Evolutionary conservation across 2,113 vertebrate species (phyloP), one percentile per base, ranked within the genome.

Genomic region (Anser brachyrhynchus): DNA sequence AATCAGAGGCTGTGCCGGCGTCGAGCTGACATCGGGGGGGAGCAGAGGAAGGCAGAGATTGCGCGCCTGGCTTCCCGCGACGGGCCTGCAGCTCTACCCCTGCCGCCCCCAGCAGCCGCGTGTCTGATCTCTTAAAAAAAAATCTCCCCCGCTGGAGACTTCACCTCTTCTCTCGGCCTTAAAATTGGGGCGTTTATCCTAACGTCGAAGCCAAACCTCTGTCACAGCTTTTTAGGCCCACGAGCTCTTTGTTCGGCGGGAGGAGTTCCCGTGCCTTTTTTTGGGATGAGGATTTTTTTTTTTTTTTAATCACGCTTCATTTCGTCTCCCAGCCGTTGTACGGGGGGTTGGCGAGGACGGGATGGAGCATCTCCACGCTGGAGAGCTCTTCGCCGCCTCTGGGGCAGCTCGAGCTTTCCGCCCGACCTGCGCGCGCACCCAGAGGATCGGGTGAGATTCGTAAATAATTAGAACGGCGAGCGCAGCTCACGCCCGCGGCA

Each of bases 51-150:
- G 86, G 72, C 52, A 0, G 35, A 22, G 35, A 31, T 65, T 67
- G 7, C 37, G 37, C 37, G 37, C 21, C 51, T 74, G 84, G 67
- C 13, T 92, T 80, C 21, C 29, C 25, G 18, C 44, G 35, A 29
- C 11, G 29, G 70, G 39, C 51, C 29, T 0, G 7, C 79, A 11
- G 44, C 75, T 33, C 81, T 72, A 3, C 52, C 33, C 18, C 11
- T 67, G 4, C 51, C 5, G 0, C 31, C 49, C 25, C 21, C 43
- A 72, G 37, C 55, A 49, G 55, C 9, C 0, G 4, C 0, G 0
- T 67, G 23, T 54, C 46, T 49, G 8, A 69, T 70, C n/a, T 75
- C 46, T 46, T 69, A 16, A 75, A 75, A 37, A 37, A 37, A 39
- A 75, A 49, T 51, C 55, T 35, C 70, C 13, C 6, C 35, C 1